A percentile compares a stretch with the other conserved stretches of the same genome.
These are phyloP conservation scores for Gymnocephalus cernua DNA, from an alignment of 2,113 vertebrate genomes.

Conservation along the genomic window DNA sequence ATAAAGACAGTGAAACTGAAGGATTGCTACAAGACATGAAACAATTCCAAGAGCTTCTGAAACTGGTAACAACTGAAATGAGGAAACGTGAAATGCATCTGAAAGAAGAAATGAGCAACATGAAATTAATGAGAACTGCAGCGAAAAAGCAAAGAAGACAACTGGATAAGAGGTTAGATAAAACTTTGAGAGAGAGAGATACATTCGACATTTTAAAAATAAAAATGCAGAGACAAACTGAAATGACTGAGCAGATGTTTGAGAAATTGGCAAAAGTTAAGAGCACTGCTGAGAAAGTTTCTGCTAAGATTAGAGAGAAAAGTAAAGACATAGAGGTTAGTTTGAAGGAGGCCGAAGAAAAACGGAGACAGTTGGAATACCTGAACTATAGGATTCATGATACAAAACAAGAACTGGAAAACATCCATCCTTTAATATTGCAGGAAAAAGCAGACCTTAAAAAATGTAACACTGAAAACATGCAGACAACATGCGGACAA, in stretches of 20 bases:
- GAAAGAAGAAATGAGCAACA: constrained; percentile 43
- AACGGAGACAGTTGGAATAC: constrained; percentile 36
- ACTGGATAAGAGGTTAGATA: constrained; percentile 58
- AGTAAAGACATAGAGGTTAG: constrained; percentile 15
- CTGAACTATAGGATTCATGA: constrained; percentile 17
- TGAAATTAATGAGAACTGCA: constrained; percentile 37
- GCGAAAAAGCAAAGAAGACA: constrained; percentile 55
- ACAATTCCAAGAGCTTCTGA: constrained; percentile 58
- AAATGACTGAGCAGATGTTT: constrained; percentile 12
- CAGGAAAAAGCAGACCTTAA: constrained; percentile 26
- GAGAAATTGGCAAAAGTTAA: constrained; percentile 40
- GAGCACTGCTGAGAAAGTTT: constrained; percentile 16
- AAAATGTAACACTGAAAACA: constrained; percentile 24
- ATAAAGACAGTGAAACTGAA: constrained; percentile 22
- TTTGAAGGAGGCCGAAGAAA: constrained; percentile 24
- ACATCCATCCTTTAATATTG: background rate
- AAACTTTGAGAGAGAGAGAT: constrained; percentile 56
- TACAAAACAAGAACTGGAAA: constrained; percentile 32
- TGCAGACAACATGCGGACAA: constrained; percentile 4
- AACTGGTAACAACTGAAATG: constrained; percentile 35
- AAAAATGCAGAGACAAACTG: constrained; percentile 49
- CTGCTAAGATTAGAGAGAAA: constrained; percentile 17
- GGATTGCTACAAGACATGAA: constrained; percentile 57
- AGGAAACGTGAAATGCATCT: constrained; percentile 21
- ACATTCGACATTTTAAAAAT: constrained; percentile 61